Percentiles rank a stretch among this genome's conserved stretches.
These are phyloP conservation scores for Acanthurus leucopareius DNA, from an alignment of 2,797 vertebrate species.

Conservation along the genomic window DNA sequence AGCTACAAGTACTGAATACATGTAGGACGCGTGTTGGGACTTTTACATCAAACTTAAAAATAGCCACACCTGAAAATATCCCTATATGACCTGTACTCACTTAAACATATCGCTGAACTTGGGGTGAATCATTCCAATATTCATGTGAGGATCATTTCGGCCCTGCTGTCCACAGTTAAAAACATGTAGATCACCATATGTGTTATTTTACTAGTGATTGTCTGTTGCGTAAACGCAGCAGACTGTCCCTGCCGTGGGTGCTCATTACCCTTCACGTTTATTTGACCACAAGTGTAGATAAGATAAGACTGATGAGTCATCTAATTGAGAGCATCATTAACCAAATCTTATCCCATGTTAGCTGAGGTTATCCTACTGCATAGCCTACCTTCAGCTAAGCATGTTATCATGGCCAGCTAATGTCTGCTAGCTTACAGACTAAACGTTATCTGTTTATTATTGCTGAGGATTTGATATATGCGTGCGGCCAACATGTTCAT, in stretches of 20 bases:
- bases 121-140: too few relatives aligned
- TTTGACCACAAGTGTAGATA: background rate
- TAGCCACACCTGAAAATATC: background rate
- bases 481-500: too few relatives aligned
- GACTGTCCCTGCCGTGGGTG: background rate
- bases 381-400: constrained; percentile 2
- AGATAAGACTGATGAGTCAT: background rate
- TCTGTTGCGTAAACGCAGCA: background rate
- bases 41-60: too few relatives aligned
- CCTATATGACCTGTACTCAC: background rate
- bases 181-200: background rate
- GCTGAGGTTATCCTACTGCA: constrained; percentile 16
- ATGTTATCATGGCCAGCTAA: constrained; percentile 39
- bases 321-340: constrained; percentile 24
- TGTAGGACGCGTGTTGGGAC: background rate
- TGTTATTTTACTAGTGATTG: background rate
- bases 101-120: background rate
- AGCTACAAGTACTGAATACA: background rate
- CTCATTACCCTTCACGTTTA: background rate
- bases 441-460: background rate
- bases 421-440: constrained; percentile 30
- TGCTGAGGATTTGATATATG: background rate
- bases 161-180: background rate
- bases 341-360: background rate
- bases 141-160: background rate